Evolutionary conservation across 64 coral and sea anemone species (phyloP), one percentile per base, ranked within the genome.

Genomic region (Catalaphyllia jardinei): DNA sequence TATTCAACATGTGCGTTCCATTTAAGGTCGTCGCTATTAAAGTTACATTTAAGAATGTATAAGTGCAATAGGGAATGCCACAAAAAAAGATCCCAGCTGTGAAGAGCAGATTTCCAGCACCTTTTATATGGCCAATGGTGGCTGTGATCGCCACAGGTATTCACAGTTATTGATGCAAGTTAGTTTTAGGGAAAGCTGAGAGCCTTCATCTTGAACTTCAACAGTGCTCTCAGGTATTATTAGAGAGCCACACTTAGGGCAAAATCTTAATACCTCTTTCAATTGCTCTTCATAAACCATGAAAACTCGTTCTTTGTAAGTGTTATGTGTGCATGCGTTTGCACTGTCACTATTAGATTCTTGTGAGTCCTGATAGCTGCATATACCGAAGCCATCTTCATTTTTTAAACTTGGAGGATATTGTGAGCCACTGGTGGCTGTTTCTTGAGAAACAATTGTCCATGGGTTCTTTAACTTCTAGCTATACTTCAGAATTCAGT

Each of bases 81-180:
- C 25, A 87, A 42, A 86, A 88, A 28, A 80, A 63, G 59, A 88
- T 73, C 11, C 38, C 67, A 80, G 54, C 76, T 46, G 85, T 46
- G 60, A 82, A 29, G 2, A 72, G 62, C 3, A 93, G 29, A 80
- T 93, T 93, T 57, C 91, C 76, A 33, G 51, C 75, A 4, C 60
- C 75, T 42, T 88, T 88, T 24, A 65, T 54, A 27, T 46, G 19
- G 29, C 0, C 67, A 71, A n/a, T 39, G 60, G 49, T 16, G 90
- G 75, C 74, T 92, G 90, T 22, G 83, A 79, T 13, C 79, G 81
- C 90, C 82, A 92, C 17, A 22, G 79, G 22, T 54, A 79, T 16
- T 87, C 52, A 79, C 81, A 84, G 31, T 86, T 62, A 31, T 92
- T 75, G 29, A 87, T 30, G 49, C 83, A 92, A 33, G 52, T 77